phyloP scores from a whole-genome alignment of 2,113 vertebrate species.

The Protomyctophum bolini region DNA sequence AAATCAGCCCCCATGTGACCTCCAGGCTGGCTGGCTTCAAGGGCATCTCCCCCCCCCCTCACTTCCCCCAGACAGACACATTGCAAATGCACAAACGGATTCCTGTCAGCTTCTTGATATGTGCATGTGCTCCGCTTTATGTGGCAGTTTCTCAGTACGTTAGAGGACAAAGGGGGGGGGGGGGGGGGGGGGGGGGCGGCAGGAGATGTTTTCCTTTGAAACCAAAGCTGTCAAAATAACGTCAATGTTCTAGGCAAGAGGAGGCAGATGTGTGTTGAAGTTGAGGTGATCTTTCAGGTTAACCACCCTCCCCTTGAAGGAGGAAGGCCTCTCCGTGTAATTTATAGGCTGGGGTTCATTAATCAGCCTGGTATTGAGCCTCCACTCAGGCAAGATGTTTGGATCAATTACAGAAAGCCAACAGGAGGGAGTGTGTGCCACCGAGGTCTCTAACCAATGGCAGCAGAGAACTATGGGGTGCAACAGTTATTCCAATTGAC shows the following conservation, averaged over 20 bases:
- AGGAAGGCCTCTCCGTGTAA: constrained; percentile 27
- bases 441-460: constrained; percentile 49
- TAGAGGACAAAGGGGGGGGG: constrained; percentile 6
- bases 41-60: constrained; percentile 27
- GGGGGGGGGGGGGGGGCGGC: neutral
- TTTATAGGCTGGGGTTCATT: constrained; percentile 54
- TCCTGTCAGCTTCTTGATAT: constrained; percentile 64
- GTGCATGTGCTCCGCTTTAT: constrained; percentile 47
- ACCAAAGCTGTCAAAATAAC: constrained; percentile 13
- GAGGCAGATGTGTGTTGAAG: constrained; percentile 37
- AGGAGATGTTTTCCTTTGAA: constrained; percentile 23
- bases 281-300: constrained; percentile 54
- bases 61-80: constrained; percentile 53
- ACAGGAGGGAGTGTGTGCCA: constrained; percentile 18
- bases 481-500: too few species aligned
- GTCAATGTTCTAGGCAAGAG: constrained; percentile 12
- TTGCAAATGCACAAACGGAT: constrained; percentile 69
- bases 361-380: constrained; percentile 50
- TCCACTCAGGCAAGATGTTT: constrained; percentile 47
- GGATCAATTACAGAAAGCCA: constrained; percentile 59
- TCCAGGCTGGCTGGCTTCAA: constrained; percentile 51
- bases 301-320: constrained; percentile 20
- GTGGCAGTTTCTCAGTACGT: constrained; percentile 33
- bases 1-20: constrained; percentile 52
- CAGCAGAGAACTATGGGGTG: constrained; percentile 21